Percentiles rank a stretch among this genome's conserved stretches.
Evolutionary conservation across 2,888 invertebrate species (phyloP).

Genomic region (Bhutanitis thaidina): DNA sequence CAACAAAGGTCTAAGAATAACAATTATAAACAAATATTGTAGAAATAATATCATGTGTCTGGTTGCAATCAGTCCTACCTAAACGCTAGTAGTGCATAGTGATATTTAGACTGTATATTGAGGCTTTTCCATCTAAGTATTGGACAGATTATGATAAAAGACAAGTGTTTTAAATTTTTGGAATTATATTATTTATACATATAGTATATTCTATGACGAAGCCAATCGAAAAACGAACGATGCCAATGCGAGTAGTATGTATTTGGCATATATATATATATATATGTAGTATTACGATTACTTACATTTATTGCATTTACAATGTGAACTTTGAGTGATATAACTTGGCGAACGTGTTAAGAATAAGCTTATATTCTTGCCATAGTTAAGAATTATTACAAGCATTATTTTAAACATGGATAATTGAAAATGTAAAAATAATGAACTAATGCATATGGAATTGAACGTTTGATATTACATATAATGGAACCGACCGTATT

Average conservation of each 20-base stretch:
- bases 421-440: not conserved
- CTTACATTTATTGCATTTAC: constrained; percentile 13
- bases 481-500: not conserved
- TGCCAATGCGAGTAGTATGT: constrained; percentile 2
- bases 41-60: not conserved
- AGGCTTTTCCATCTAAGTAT: constrained; percentile 57
- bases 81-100: constrained; percentile 40
- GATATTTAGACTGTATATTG: constrained; percentile 56
- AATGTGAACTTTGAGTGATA: constrained; percentile 5
- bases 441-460: constrained; percentile 6
- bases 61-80: constrained; percentile 16
- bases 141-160: constrained; percentile 44
- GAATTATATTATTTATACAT: constrained; percentile 22
- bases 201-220: constrained; percentile 43
- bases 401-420: not conserved
- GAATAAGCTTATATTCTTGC: constrained; percentile 17
- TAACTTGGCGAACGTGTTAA: constrained; percentile 11
- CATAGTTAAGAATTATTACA: constrained; percentile 16
- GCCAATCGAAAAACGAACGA: constrained; percentile 36
- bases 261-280: not conserved
- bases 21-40: no score
- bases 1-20: no score
- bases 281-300: not conserved
- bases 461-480: not conserved
- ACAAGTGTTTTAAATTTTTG: constrained; percentile 38